A percentile compares a stretch with the other conserved stretches of the same genome.
phyloP scores from a whole-genome alignment of 2,888 invertebrate species.

The Aspidiotus destructor region DNA sequence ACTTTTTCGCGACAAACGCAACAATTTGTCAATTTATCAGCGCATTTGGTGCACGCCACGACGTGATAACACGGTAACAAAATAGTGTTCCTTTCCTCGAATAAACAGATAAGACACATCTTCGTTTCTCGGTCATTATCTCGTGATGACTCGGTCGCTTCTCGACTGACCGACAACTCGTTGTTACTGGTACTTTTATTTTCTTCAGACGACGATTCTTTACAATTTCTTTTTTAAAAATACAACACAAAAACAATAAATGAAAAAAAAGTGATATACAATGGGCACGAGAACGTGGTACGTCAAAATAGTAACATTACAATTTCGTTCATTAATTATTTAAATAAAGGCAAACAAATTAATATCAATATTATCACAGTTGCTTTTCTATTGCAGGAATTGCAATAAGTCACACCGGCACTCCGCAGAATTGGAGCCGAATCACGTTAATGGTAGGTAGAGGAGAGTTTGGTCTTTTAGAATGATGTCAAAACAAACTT shows the following conservation, averaged over 20 bases:
- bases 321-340: no score
- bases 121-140: background rate
- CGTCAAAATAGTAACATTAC: background rate
- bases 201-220: constrained; percentile 15
- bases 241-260: constrained; percentile 9
- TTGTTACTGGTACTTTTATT: background rate
- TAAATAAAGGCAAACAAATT: background rate
- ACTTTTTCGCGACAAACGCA: constrained; percentile 75
- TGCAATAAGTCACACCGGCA: background rate
- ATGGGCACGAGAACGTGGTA: background rate
- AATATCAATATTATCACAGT: background rate
- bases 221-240: constrained; percentile 15
- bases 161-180: background rate
- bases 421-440: background rate
- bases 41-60: constrained; percentile 84
- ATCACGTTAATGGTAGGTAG: background rate
- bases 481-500: constrained; percentile 3
- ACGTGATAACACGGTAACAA: constrained; percentile 94
- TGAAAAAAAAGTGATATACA: constrained; percentile 8
- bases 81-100: constrained; percentile 74
- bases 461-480: background rate
- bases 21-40: constrained; percentile 72
- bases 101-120: constrained; percentile 85
- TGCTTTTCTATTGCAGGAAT: background rate
- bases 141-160: background rate